phyloP scores from a whole-genome alignment of 2,888 invertebrate genomes.

The Tetranychus piercei region DNA sequence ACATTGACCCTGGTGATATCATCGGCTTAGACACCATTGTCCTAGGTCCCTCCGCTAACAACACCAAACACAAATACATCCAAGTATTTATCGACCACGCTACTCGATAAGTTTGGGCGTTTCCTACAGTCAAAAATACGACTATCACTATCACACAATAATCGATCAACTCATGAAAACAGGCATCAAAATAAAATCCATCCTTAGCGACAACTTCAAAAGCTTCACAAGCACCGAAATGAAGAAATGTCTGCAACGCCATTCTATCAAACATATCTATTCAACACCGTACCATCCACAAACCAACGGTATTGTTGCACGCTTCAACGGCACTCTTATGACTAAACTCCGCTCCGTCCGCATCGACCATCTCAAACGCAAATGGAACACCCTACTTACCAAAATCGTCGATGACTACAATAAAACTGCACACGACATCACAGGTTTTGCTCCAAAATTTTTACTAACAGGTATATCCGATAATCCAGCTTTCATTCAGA shows the following conservation, averaged over 20 bases:
- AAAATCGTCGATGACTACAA: constrained; percentile 3
- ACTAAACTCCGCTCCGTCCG: background rate
- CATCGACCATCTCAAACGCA: background rate
- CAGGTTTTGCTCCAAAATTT: constrained; percentile 9
- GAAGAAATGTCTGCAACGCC: background rate
- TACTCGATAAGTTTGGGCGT: no score
- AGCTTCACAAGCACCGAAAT: constrained; percentile 11
- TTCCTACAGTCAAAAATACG: background rate
- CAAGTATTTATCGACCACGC: no score
- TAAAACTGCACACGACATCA: constrained; percentile 7
- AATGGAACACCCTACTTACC: constrained; percentile 9
- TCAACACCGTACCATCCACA: no score
- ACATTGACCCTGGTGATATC: no score
- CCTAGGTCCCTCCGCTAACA: no score
- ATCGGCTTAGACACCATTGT: no score
- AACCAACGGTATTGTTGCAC: constrained; percentile 7
- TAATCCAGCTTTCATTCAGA: no score
- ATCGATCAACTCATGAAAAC: background rate
- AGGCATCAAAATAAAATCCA: background rate
- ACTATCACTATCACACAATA: background rate
- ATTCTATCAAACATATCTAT: background rate
- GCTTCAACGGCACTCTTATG: background rate
- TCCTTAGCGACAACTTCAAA: constrained; percentile 1
- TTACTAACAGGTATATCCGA: constrained; percentile 11
- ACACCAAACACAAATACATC: no score